Evolutionary conservation across 2,888 invertebrate species (phyloP).

Genomic region (Clivina fossor): DNA sequence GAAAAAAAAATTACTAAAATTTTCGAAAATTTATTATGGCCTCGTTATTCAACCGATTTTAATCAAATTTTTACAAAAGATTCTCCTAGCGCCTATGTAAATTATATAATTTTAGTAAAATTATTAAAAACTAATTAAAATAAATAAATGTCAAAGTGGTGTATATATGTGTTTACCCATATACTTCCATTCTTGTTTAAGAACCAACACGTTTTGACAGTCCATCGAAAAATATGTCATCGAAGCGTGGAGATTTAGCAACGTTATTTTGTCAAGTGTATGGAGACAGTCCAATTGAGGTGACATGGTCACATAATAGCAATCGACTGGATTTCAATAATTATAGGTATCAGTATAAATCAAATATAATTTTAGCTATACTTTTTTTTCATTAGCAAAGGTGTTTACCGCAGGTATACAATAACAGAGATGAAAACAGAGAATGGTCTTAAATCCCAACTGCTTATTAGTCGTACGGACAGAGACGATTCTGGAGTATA

Average conservation of each 20-base stretch:
- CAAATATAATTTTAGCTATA: not conserved
- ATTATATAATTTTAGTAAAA: too few relatives aligned
- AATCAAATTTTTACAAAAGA: too few relatives aligned
- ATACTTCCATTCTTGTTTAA: constrained; percentile 49
- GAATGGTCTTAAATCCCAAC: constrained; percentile 71
- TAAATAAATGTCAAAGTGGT: too few relatives aligned
- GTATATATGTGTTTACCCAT: too few relatives aligned
- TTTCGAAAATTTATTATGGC: too few relatives aligned
- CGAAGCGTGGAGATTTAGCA: constrained; percentile 73
- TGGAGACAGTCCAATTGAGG: constrained; percentile 80
- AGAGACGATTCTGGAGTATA: constrained; percentile 76
- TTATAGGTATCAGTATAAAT: constrained; percentile 53
- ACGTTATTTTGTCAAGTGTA: constrained; percentile 77
- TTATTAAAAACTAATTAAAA: too few relatives aligned
- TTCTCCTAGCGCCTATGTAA: too few relatives aligned
- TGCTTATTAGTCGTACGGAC: constrained; percentile 70
- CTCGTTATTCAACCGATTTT: too few relatives aligned
- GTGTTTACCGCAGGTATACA: constrained; percentile 65
- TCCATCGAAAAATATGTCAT: constrained; percentile 75
- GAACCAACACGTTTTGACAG: constrained; percentile 79
- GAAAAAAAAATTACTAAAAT: too few relatives aligned
- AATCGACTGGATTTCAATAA: constrained; percentile 71
- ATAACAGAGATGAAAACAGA: constrained; percentile 74
- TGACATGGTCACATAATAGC: constrained; percentile 78
- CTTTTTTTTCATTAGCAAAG: too few relatives aligned